Conservation (phyloP, 2,113 vertebrate genomes). For the Ctenodactylus gundi region DNA sequence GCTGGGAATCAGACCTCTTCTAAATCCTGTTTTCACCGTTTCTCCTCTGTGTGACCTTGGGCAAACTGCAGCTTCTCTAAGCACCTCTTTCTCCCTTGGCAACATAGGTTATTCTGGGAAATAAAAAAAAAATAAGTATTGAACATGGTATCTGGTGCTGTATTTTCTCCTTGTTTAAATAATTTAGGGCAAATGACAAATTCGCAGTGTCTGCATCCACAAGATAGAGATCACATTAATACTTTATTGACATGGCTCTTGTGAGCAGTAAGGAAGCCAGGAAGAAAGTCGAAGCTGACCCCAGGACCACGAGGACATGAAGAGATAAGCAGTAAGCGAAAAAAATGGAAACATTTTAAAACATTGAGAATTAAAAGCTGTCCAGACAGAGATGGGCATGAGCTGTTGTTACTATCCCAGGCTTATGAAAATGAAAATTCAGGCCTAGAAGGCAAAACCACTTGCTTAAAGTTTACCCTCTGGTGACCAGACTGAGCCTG, state of each 20-base stretch:
- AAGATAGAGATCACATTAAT: neutral
- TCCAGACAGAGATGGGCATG: neutral
- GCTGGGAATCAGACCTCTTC: neutral
- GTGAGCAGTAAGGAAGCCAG: neutral
- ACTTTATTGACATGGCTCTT: neutral
- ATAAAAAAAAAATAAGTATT: neutral
- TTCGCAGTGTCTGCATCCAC: neutral
- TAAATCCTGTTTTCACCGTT: neutral
- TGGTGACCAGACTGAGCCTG: neutral
- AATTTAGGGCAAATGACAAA: neutral
- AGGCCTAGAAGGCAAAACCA: neutral
- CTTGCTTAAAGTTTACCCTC: neutral
- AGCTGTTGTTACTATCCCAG: neutral
- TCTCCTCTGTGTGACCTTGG: neutral
- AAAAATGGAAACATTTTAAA: neutral
- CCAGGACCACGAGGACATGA: neutral
- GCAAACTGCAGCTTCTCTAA: neutral
- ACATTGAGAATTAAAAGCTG: neutral
- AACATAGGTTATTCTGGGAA: neutral
- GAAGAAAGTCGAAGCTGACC: neutral
- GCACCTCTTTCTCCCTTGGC: neutral
- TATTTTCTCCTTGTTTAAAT: neutral
- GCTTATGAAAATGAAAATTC: neutral
- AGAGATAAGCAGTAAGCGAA: neutral
- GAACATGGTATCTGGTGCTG: rapidly evolving